Evolutionary conservation across 2,113 vertebrate species (phyloP).

Genomic region (Uria aalge): DNA sequence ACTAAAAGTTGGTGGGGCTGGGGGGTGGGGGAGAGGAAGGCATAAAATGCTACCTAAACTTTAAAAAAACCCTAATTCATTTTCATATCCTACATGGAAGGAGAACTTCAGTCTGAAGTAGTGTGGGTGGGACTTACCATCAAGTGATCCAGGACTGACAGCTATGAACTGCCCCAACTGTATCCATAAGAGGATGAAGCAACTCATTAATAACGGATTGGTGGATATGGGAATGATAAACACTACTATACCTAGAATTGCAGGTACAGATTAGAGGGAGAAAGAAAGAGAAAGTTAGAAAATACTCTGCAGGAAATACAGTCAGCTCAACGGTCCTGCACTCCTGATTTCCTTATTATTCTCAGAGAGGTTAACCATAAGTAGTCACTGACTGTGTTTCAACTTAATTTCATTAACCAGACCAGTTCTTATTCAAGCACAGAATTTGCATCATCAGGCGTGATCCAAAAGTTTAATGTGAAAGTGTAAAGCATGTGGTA

Average conservation of each 20-base stretch:
- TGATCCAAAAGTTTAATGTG: not conserved
- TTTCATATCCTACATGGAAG: constrained; percentile 52
- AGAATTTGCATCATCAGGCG: not conserved
- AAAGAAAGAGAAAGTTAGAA: constrained; percentile 69
- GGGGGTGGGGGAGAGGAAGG: not conserved
- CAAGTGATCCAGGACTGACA: constrained; percentile 68
- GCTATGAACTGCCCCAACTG: constrained; percentile 71
- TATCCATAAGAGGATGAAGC: constrained; percentile 69
- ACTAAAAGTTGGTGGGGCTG: not conserved
- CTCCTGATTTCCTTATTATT: not conserved
- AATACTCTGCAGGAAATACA: constrained; percentile 40
- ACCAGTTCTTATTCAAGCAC: not conserved
- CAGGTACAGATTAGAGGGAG: constrained; percentile 62
- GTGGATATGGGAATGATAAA: constrained; percentile 71
- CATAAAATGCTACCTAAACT: not conserved
- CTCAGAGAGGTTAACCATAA: not conserved
- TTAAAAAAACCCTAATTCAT: not conserved
- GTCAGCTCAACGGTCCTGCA: constrained; percentile 18
- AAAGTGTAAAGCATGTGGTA: not conserved
- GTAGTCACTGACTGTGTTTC: not conserved
- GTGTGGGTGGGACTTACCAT: constrained; percentile 68
- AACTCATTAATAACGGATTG: constrained; percentile 72
- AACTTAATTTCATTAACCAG: not conserved
- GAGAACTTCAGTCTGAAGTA: constrained; percentile 62
- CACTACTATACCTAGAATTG: constrained; percentile 68